A percentile compares a stretch with the other conserved stretches of the same genome.
Evolutionary conservation across 64 coral and sea anemone genomes (phyloP).

Genomic region (Pachyseris speciosa): DNA sequence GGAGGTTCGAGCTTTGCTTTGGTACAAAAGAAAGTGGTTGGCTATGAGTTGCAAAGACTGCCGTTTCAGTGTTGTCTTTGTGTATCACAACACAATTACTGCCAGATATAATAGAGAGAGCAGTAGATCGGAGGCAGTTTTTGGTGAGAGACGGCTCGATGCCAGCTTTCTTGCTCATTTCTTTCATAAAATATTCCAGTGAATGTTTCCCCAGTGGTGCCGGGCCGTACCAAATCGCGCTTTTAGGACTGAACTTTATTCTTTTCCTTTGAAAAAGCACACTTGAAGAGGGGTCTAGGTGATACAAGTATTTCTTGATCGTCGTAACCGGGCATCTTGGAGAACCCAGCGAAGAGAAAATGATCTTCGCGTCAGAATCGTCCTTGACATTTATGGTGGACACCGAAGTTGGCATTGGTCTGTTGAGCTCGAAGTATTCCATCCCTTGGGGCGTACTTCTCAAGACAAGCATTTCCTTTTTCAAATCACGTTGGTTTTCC

Average conservation of each 20-base stretch:
- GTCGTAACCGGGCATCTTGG: conserved; percentile 29
- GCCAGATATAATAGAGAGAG: conserved; percentile 10
- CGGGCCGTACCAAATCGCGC: conserved; percentile 45
- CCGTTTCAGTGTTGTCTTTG: not conserved
- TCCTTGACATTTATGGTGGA: not conserved
- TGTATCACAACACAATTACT: not conserved
- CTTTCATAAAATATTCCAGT: not conserved
- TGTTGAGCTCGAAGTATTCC: conserved; percentile 54
- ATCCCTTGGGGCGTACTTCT: not conserved
- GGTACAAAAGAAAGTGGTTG: not conserved
- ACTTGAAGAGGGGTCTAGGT: conserved; percentile 35
- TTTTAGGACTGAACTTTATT: not conserved
- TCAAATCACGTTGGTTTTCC: conserved; percentile 62
- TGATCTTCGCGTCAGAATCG: conserved; percentile 5
- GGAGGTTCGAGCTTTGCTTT: not conserved
- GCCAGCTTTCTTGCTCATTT: conserved; percentile 23
- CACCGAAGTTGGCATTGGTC: not conserved
- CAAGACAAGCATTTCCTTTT: conserved; percentile 32
- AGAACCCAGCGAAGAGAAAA: not conserved
- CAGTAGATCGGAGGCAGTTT: conserved; percentile 39
- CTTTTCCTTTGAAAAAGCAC: conserved; percentile 30
- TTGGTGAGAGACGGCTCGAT: conserved; percentile 49
- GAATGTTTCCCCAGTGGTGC: not conserved
- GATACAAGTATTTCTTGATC: conserved; percentile 28
- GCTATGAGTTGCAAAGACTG: not conserved